These are phyloP conservation scores for Villa cingulata DNA, from an alignment of 2,888 invertebrate species.

Conservation along the genomic window DNA sequence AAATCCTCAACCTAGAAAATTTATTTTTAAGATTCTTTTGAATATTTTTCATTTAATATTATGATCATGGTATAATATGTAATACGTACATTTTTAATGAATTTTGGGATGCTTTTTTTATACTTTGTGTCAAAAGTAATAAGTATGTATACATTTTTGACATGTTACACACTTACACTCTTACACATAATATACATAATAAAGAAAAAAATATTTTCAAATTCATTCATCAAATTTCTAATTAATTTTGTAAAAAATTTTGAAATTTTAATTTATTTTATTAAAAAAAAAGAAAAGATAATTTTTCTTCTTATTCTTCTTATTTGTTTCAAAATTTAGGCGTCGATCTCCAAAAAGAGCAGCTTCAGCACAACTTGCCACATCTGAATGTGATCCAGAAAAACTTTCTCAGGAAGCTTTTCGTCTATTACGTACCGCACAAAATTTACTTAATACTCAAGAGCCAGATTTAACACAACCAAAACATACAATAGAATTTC, in stretches of 20 bases:
- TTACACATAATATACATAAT: no score
- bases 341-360: slow-evolving; percentile 14
- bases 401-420: slow-evolving; percentile 54
- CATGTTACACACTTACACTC: no score
- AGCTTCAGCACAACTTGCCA: slow-evolving; percentile 5
- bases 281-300: no score
- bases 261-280: not conserved
- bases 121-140: no score
- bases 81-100: no score
- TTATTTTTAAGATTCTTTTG: no score
- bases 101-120: no score
- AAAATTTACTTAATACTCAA: slow-evolving; percentile 47
- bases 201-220: not conserved
- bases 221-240: not conserved
- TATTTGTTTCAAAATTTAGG: slow-evolving; percentile 8
- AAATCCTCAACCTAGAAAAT: no score
- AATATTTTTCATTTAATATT: no score
- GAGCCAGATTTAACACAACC: slow-evolving; percentile 43
- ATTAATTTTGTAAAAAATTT: no score
- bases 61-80: no score
- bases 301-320: slow-evolving; percentile 1
- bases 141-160: no score
- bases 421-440: slow-evolving; percentile 48
- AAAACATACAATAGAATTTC: slow-evolving; percentile 6
- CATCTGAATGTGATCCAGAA: slow-evolving; percentile 43